Base-by-base conservation (phyloP, 2,888 invertebrate species). In the Dioctria linearis region DNA sequence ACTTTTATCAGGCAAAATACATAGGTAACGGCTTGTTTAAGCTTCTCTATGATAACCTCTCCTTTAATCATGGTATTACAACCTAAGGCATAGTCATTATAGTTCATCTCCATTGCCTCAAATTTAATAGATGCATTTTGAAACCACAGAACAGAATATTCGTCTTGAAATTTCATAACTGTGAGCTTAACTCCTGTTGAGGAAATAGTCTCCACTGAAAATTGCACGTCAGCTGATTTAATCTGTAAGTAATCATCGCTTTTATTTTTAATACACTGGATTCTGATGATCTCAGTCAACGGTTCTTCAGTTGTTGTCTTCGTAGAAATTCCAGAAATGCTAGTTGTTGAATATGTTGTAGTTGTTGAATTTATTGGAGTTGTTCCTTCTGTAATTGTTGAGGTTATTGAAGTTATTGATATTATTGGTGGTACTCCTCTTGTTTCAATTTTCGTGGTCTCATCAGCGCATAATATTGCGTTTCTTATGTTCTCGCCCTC, bases 1-100 rank as follows among this genome's bases (percentile, higher is more conserved):
- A 84, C 80, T 5, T 83, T 80, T 13, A 88, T 65, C 5, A 89
- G 81, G 83, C 89, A 90, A 66, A 90, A 84, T 2, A 87, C 87
- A 80, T 90, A 90, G 2, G 85, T 84, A 0, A 84, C 83, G 13
- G 84, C 84, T 5, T 81, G 80, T n/a, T 83, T 79, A 13, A 89
- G 81, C 57, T 85, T 73, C 9, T 80, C 75, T 51, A 89, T 42
- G 4, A 83, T 63, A n/a, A 86, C 80, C 0, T 84, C 81, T 3
- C 71, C 51, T 3, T 66, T 79, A 5, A 88, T 71, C 57, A 86
- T 85, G 11, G 81, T 85, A 0, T 84, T 71, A 80, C 89, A 89
- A 9, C 84, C 85, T 2, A 85, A 8, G n/a, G 54, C 66, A n/a
- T 65, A 66, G 4, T 78, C 54, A 11, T 78, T 65, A 5, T 78